A percentile compares a stretch with the other conserved stretches of the same genome.
Conservation (phyloP, 2,113 vertebrate genomes). For the Micronisus gabar region DNA sequence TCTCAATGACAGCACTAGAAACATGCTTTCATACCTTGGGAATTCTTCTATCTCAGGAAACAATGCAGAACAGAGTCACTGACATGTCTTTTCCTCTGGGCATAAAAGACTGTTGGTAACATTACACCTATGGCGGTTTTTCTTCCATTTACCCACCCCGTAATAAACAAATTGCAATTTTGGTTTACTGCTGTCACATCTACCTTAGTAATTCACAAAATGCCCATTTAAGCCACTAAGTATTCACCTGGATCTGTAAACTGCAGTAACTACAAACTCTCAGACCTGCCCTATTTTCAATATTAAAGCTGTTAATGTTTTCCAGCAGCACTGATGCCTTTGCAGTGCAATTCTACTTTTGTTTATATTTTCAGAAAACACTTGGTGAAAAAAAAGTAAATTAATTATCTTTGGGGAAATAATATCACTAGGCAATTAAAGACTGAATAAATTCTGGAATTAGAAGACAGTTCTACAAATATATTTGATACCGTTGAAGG, state of each 20-base stretch:
- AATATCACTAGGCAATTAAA: not conserved
- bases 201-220: not conserved
- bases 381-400: not conserved
- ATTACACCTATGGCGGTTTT: not conserved
- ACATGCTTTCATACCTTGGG: not conserved
- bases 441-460: not conserved
- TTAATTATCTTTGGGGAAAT: not conserved
- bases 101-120: not conserved
- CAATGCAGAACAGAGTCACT: not conserved
- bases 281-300: not conserved
- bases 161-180: not conserved
- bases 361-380: not conserved
- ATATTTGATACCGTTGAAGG: not conserved
- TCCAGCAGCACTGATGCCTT: not conserved
- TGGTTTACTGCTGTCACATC: not conserved
- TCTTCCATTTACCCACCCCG: fast-evolving
- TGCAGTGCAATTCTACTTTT: not conserved
- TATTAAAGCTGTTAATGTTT: not conserved
- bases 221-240: not conserved
- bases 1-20: not conserved
- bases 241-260: not conserved
- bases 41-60: not conserved
- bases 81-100: not conserved
- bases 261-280: not conserved
- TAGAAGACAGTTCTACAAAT: not conserved